These are phyloP conservation scores for Ophion slaviceki DNA, from an alignment of 2,888 invertebrate species.

Conservation along the genomic window DNA sequence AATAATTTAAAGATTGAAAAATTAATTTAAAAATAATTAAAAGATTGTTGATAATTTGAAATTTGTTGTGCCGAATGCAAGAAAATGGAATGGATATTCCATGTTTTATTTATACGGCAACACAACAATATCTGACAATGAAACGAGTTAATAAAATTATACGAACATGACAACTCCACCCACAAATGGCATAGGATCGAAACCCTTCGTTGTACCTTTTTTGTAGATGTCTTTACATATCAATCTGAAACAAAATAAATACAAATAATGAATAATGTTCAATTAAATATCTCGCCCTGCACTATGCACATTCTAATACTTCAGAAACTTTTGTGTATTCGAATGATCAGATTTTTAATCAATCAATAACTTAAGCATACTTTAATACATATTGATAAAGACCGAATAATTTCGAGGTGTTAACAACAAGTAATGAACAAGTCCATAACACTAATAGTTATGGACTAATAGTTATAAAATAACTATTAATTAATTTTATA, in stretches of 20 bases:
- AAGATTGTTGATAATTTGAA: background rate
- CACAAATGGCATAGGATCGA: slow-evolving; percentile 89
- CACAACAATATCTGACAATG: background rate
- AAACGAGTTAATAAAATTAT: slow-evolving; percentile 33
- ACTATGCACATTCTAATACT: background rate
- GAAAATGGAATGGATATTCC: background rate
- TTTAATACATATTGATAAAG: too few relatives aligned
- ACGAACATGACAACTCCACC: slow-evolving; percentile 92
- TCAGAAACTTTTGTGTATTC: background rate
- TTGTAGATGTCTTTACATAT: slow-evolving; percentile 90
- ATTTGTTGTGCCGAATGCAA: background rate
- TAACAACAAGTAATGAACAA: too few relatives aligned
- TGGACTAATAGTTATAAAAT: too few relatives aligned
- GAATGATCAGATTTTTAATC: too few relatives aligned
- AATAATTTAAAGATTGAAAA: too few relatives aligned
- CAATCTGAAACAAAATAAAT: slow-evolving; percentile 82
- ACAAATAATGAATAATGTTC: slow-evolving; percentile 23
- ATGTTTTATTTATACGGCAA: background rate
- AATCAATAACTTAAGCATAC: too few relatives aligned
- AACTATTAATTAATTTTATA: too few relatives aligned
- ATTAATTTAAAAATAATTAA: too few relatives aligned
- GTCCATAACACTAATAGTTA: too few relatives aligned
- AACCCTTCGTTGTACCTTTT: slow-evolving; percentile 87
- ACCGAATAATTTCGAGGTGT: too few relatives aligned
- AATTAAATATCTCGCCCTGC: background rate